Evolutionary conservation across 2,888 invertebrate genomes (phyloP), one percentile per base, ranked within the genome.

Genomic region (Limenitis arthemis): DNA sequence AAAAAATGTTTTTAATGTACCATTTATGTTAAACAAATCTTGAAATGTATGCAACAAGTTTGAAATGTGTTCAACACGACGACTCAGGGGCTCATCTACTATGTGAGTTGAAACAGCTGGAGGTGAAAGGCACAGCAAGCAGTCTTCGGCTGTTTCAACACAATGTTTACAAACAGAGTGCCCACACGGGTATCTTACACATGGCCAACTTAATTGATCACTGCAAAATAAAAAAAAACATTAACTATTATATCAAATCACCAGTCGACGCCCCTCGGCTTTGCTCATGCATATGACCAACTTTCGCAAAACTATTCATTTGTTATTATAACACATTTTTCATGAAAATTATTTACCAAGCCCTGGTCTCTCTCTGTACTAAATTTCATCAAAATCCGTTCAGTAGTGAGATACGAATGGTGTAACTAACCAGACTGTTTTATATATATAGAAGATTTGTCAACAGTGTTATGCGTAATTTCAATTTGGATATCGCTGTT

Each of bases 151-250:
- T 49, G 55, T 53, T 32, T 55, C 56, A 46, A 68, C 65, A 64
- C 85, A 85, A 32, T 68, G 60, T n/a, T 67, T 61, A 67, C 85
- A 85, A 49, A 67, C 62, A 20, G 67, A 63, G 57, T 83, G 83
- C n/a, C 84, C 83, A 63, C 84, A 84, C 6, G 61, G 48, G 56
- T 72, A 80, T 62, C 79, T 73, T 51, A 69, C 36, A 29, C 73
- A 73, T 12, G 50, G 51, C 32, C 73, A 73, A 56, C 61, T 63
- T n/a, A 64, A 54, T 53, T 70, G 75, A 58, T 79, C 79, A 69
- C 85, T 84, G 61, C 31, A 62, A 57, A 61, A 42, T 58, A 12
- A 47, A 51, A 63, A 41, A 59, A 12, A 42, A 49, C 34, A 37
- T 33, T 30, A 20, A 20, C 20, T 20, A 20, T 20, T 20, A 20